Base-by-base conservation (phyloP, 2,888 invertebrate genomes). In the Didymodactylos carnosus region DNA sequence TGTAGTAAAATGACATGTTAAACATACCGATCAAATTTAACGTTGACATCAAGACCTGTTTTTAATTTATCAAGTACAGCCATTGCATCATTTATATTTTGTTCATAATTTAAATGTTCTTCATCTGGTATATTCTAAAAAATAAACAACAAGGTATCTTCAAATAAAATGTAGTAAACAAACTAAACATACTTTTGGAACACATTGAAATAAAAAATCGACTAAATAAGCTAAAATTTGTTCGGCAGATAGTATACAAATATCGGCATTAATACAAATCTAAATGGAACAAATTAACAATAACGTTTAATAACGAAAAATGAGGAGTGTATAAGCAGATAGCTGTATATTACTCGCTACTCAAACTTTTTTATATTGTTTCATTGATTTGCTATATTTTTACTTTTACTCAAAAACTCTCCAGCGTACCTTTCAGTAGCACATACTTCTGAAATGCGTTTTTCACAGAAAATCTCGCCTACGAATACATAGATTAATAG, bases 31-130 rank as follows among this genome's bases (percentile, higher is more conserved):
- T 81, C 81, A 76, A 84, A 87, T 79, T 82, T 83, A 19, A 87
- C 84, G 80, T 87, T 87, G 39, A 87, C 86, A 80, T 87, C 86
- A 14, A 87, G 79, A 6, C 87, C 87, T 35, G 86, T 86, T 76
- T 84, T 84, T 25, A 87, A 80, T 76, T 84, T 84, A 43, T 85
- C 84, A 77, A 87, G 81, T 49, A 86, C 82, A 51, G 83, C 81
- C 79, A 87, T 83, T 1, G 86, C 86, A 82, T 86, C 87, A 75
- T 83, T 80, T 79, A 86, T 83, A 78, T 86, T 86, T 77, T 85
- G 85, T 78, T 87, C 85, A 78, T 84, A 85, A 78, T 86, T 84
- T 39, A 84, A 19, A n/a, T 7, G 80, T 39, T 80, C 80, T 72
- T 79, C 81, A 75, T 83, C 82, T 39, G 81, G 78, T 40, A 83